Conservation (phyloP, 2,888 invertebrate species). For the Amblyjoppa fuscipennis region DNA sequence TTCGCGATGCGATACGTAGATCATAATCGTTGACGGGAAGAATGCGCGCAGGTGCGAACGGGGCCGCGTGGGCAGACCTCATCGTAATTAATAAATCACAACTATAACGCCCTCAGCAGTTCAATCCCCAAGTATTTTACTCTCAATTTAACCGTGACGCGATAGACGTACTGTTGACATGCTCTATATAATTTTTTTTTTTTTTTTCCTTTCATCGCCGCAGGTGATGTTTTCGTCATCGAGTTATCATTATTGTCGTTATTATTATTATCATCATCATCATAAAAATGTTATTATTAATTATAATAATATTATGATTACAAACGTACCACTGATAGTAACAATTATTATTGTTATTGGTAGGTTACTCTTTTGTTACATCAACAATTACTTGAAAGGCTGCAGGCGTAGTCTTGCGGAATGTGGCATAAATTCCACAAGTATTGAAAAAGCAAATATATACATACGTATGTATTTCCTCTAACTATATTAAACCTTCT, state of each 20-base stretch:
- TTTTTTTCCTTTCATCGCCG: neutral
- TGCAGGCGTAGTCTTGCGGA: no score
- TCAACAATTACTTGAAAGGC: no score
- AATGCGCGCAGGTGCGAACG: conserved; percentile 79
- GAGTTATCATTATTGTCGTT: neutral
- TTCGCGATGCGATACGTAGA: conserved; percentile 65
- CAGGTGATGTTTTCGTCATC: neutral
- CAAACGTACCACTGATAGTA: no score
- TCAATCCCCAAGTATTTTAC: conserved; percentile 11
- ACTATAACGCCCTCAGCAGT: conserved; percentile 51
- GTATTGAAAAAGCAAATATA: no score
- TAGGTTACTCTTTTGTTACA: no score
- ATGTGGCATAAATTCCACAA: no score
- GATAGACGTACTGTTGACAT: neutral
- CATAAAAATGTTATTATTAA: neutral
- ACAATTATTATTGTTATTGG: no score
- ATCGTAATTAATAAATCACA: conserved; percentile 69
- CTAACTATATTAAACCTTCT: neutral
- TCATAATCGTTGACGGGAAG: conserved; percentile 77
- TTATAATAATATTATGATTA: no score
- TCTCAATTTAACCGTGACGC: neutral
- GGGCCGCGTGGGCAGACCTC: conserved; percentile 73
- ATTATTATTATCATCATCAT: neutral
- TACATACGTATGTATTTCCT: neutral
- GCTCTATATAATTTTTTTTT: neutral